Conservation (phyloP, 2,888 invertebrate genomes). For the Adelphocoris suturalis region DNA sequence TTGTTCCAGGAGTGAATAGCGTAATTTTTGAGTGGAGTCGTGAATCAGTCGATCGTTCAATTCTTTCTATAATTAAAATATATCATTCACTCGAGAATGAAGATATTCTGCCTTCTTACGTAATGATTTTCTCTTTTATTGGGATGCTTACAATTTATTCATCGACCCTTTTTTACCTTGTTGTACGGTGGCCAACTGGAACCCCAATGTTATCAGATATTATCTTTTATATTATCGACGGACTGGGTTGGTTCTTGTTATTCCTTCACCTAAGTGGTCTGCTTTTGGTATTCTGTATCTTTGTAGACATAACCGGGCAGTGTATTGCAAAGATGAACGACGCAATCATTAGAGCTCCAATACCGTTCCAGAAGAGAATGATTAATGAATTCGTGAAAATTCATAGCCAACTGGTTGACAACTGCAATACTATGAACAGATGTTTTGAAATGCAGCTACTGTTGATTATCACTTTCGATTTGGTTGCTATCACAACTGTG, state of each 20-base stretch:
- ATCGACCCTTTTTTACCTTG: too few relatives aligned
- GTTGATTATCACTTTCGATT: neutral
- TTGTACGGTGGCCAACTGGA: too few relatives aligned
- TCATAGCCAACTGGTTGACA: neutral
- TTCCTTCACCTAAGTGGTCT: neutral
- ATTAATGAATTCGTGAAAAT: neutral
- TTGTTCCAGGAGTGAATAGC: too few relatives aligned
- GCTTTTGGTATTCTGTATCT: neutral
- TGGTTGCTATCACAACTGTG: too few relatives aligned
- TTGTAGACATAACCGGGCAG: neutral
- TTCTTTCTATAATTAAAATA: too few relatives aligned
- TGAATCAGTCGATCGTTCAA: too few relatives aligned
- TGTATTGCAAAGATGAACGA: neutral
- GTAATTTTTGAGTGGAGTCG: too few relatives aligned
- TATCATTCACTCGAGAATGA: too few relatives aligned
- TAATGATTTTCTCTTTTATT: too few relatives aligned
- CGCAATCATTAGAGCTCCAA: neutral
- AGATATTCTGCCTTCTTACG: too few relatives aligned
- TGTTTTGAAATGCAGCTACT: neutral
- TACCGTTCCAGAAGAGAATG: neutral
- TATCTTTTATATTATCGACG: neutral
- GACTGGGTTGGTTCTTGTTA: neutral
- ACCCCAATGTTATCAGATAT: neutral
- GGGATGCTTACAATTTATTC: too few relatives aligned
- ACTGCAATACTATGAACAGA: neutral